Percentiles rank a stretch among this genome's conserved stretches.
phyloP scores from a whole-genome alignment of 2,113 vertebrate genomes.

The Oreochromis niloticus region DNA sequence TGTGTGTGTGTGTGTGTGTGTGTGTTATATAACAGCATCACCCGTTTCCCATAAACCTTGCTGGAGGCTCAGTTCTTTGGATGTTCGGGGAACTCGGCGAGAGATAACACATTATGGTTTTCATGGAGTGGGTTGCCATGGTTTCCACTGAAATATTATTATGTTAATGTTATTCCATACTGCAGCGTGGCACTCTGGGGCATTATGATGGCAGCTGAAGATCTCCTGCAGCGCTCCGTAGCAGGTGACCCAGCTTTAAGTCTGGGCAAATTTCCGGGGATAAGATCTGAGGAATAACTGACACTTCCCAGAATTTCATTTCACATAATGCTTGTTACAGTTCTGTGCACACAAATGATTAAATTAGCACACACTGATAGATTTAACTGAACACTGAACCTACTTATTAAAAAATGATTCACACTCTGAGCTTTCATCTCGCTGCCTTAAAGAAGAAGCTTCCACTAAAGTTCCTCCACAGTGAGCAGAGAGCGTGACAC shows the following conservation, averaged over 20 bases:
- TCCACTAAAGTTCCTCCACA: background rate
- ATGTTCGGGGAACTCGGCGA: background rate
- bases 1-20: accelerated
- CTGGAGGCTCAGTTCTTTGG: background rate
- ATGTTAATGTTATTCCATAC: conserved; percentile 13
- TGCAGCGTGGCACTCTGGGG: background rate
- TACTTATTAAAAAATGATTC: background rate
- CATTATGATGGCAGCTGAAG: background rate
- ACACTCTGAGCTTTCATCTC: background rate
- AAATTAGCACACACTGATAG: background rate
- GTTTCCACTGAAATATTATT: conserved; percentile 25
- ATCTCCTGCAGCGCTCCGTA: background rate
- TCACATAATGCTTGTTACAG: background rate
- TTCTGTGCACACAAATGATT: background rate
- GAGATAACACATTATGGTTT: background rate
- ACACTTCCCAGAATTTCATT: background rate
- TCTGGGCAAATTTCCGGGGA: background rate
- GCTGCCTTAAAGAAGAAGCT: background rate
- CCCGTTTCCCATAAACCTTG: background rate
- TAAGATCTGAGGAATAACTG: background rate
- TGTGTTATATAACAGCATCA: background rate
- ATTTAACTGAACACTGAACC: background rate
- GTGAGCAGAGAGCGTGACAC: background rate
- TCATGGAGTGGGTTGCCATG: conserved; percentile 32
- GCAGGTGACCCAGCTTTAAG: background rate